Percentiles rank a stretch among this genome's conserved stretches.
Evolutionary conservation across 2,797 vertebrate species (phyloP).

Genomic region (Thunnus albacares): DNA sequence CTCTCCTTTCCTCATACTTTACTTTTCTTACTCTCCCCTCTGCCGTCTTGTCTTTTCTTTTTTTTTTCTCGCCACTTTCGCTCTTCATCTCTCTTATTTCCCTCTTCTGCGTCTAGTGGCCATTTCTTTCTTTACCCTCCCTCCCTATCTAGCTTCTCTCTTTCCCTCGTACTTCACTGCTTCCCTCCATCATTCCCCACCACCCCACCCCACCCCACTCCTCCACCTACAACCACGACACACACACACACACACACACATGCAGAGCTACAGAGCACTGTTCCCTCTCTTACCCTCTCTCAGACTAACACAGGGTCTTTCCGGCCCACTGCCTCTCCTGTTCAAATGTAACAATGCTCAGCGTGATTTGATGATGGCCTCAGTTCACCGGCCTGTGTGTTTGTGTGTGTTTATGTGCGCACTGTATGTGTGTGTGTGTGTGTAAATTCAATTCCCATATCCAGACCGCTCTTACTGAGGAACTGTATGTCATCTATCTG

Average conservation of each 20-base stretch:
- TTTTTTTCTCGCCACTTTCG: slow-evolving; percentile 44
- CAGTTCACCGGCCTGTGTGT: slow-evolving; percentile 70
- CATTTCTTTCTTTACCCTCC: slow-evolving; percentile 41
- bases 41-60: slow-evolving; percentile 50
- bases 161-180: slow-evolving; percentile 41
- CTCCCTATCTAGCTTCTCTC: slow-evolving; percentile 51
- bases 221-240: slow-evolving; percentile 39
- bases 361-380: slow-evolving; percentile 85
- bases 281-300: slow-evolving; percentile 66
- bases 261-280: slow-evolving; percentile 17
- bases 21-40: slow-evolving; percentile 17
- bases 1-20: slow-evolving; percentile 26
- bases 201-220: slow-evolving; percentile 1
- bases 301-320: slow-evolving; percentile 79
- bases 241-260: slow-evolving; percentile 31
- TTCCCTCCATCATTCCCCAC: slow-evolving; percentile 34
- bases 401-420: slow-evolving; percentile 42
- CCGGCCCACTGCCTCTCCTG: slow-evolving; percentile 77
- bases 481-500: slow-evolving; percentile 6
- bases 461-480: not conserved
- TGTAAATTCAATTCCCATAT: slow-evolving; percentile 20
- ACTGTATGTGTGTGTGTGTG: slow-evolving; percentile 38
- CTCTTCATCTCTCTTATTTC: slow-evolving; percentile 27
- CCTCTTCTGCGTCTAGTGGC: slow-evolving; percentile 56
- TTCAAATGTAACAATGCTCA: slow-evolving; percentile 85